Evolutionary conservation across 2,888 invertebrate species (phyloP).

Genomic region (Cynaeus angustus): DNA sequence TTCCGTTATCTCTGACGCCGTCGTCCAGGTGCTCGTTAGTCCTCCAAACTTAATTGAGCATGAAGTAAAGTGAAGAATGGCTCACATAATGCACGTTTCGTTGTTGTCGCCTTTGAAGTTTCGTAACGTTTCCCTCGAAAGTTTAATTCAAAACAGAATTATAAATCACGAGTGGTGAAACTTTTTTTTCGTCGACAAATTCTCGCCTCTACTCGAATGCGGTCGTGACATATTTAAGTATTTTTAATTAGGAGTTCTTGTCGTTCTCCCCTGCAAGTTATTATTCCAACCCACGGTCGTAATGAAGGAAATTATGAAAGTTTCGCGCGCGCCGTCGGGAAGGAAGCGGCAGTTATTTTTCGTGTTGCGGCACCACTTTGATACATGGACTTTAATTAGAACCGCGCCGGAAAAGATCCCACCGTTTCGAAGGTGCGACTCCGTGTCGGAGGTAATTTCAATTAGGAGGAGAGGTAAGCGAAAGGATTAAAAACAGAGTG

Average conservation of each 20-base stretch:
- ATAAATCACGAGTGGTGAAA: slow-evolving; percentile 51
- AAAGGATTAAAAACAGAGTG: slow-evolving; percentile 58
- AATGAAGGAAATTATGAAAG: slow-evolving; percentile 69
- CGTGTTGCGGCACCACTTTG: slow-evolving; percentile 59
- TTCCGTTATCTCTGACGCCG: slow-evolving; percentile 9
- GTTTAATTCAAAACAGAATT: slow-evolving; percentile 57
- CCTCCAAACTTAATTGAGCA: slow-evolving; percentile 61
- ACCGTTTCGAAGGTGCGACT: slow-evolving; percentile 30
- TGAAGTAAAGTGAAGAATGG: slow-evolving; percentile 61
- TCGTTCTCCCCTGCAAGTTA: slow-evolving; percentile 56
- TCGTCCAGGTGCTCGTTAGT: slow-evolving; percentile 43
- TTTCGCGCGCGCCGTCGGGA: slow-evolving; percentile 59
- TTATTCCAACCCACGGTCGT: slow-evolving; percentile 61
- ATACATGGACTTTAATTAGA: slow-evolving; percentile 64
- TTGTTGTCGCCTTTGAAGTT: slow-evolving; percentile 42
- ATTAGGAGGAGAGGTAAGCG: slow-evolving; percentile 42
- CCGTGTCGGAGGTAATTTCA: slow-evolving; percentile 33
- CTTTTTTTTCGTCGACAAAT: slow-evolving; percentile 48
- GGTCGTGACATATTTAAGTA: slow-evolving; percentile 60
- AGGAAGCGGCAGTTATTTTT: slow-evolving; percentile 65
- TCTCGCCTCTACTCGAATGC: slow-evolving; percentile 54
- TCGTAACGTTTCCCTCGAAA: slow-evolving; percentile 45
- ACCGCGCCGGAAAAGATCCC: slow-evolving; percentile 58
- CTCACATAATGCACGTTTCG: slow-evolving; percentile 48
- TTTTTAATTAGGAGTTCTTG: slow-evolving; percentile 62